Evolutionary conservation across 2,113 vertebrate species (phyloP).

Genomic region (Neotragus pygmaeus): DNA sequence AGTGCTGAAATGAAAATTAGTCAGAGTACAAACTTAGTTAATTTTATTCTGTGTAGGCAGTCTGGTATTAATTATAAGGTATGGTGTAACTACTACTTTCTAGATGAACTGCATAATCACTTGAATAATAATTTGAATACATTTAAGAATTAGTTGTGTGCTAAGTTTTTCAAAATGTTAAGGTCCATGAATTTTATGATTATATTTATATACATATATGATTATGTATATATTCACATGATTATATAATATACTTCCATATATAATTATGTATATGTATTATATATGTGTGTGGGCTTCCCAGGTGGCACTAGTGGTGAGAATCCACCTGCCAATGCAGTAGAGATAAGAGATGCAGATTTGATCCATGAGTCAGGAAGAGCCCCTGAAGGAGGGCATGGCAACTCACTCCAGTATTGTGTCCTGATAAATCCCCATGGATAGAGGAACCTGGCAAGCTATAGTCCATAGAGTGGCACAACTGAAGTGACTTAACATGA

Average conservation of each 20-base stretch:
- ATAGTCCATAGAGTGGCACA: neutral
- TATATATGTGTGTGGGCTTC: neutral
- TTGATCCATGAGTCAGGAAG: neutral
- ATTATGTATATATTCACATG: neutral
- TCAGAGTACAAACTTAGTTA: constrained; percentile 41
- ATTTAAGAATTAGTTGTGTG: neutral
- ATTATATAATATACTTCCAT: neutral
- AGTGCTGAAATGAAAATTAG: constrained; percentile 26
- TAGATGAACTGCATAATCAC: constrained; percentile 41
- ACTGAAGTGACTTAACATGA: neutral
- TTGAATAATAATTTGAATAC: constrained; percentile 47
- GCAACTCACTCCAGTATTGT: neutral
- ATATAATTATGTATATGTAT: no score
- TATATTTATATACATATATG: neutral
- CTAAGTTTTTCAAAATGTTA: constrained; percentile 11
- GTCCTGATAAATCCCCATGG: neutral
- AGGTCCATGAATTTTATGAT: neutral
- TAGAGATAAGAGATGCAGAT: neutral
- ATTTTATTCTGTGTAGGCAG: constrained; percentile 59
- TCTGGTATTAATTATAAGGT: constrained; percentile 65
- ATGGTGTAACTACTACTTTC: constrained; percentile 42
- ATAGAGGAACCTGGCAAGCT: neutral
- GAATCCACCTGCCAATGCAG: neutral
- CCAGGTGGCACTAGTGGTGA: neutral
- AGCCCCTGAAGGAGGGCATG: neutral